Percentiles rank a stretch among this genome's conserved stretches.
phyloP scores from a whole-genome alignment of 2,888 invertebrate genomes.

The Nymphalis c-album region DNA sequence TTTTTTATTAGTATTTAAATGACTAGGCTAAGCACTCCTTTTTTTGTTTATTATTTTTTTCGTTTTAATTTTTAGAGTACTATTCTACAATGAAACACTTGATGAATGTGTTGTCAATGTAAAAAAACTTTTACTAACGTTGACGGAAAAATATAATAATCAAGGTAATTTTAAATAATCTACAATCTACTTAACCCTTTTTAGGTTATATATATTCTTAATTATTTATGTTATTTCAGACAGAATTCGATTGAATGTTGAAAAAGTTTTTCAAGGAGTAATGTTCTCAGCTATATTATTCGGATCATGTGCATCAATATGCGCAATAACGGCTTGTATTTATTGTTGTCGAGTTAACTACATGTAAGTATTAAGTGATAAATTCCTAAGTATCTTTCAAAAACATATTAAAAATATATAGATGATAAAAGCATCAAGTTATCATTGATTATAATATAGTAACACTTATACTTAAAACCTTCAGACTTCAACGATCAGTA shows the following conservation, averaged over 20 bases:
- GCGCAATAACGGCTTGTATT: constrained; percentile 55
- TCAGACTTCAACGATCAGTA: neutral
- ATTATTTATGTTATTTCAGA: constrained; percentile 47
- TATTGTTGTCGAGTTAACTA: constrained; percentile 67
- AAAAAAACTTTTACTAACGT: constrained; percentile 47
- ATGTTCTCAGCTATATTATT: constrained; percentile 57
- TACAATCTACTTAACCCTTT: neutral
- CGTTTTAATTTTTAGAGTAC: constrained; percentile 50
- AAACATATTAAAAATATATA: too few species aligned
- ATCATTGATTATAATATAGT: too few species aligned
- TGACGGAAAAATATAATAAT: constrained; percentile 48
- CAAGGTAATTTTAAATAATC: constrained; percentile 42
- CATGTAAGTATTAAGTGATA: constrained; percentile 49
- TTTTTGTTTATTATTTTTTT: neutral
- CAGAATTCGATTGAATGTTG: constrained; percentile 53
- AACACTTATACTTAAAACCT: too few species aligned
- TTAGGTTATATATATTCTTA: neutral
- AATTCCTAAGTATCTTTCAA: too few species aligned
- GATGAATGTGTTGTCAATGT: constrained; percentile 56
- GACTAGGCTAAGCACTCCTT: neutral
- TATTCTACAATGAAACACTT: constrained; percentile 53
- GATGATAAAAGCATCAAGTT: too few species aligned
- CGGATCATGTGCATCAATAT: constrained; percentile 53
- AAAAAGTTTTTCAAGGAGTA: constrained; percentile 57
- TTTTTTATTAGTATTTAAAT: neutral